phyloP scores from a whole-genome alignment of 2,113 vertebrate species.

The Sula dactylatra region DNA sequence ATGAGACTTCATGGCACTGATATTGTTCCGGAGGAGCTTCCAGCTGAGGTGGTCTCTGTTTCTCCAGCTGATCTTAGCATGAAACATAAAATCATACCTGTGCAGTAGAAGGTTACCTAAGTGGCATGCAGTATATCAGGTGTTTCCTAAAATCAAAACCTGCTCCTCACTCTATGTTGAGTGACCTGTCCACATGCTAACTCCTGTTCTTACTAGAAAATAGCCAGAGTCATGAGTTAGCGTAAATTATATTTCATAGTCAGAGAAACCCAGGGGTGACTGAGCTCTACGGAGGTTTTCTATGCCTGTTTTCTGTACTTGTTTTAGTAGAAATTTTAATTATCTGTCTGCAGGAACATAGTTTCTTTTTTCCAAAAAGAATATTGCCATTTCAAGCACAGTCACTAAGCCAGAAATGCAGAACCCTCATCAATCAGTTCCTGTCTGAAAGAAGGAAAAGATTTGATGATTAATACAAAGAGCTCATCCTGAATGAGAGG shows the following conservation, averaged over 20 bases:
- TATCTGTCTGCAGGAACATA: conserved; percentile 32
- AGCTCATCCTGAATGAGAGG: conserved; percentile 7
- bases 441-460: conserved; percentile 20
- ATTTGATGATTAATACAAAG: conserved; percentile 14
- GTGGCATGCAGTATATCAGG: not conserved
- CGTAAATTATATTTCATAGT: not conserved
- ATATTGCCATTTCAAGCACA: conserved; percentile 38
- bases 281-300: not conserved
- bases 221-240: not conserved
- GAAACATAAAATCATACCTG: conserved; percentile 43
- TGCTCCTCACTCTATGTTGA: not conserved
- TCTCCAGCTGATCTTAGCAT: conserved; percentile 41
- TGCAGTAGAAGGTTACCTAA: conserved; percentile 19
- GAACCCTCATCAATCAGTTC: conserved; percentile 47
- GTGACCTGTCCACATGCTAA: not conserved
- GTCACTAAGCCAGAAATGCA: conserved; percentile 43
- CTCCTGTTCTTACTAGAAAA: not conserved
- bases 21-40: conserved; percentile 59
- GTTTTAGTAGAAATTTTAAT: conserved; percentile 48
- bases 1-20: conserved; percentile 48
- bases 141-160: conserved; percentile 24
- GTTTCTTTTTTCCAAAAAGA: conserved; percentile 57
- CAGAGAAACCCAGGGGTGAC: not conserved
- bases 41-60: conserved; percentile 51
- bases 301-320: conserved; percentile 3